Evolutionary conservation across 2,113 vertebrate species (phyloP), one percentile per base, ranked within the genome.

Genomic region (Indri indri): DNA sequence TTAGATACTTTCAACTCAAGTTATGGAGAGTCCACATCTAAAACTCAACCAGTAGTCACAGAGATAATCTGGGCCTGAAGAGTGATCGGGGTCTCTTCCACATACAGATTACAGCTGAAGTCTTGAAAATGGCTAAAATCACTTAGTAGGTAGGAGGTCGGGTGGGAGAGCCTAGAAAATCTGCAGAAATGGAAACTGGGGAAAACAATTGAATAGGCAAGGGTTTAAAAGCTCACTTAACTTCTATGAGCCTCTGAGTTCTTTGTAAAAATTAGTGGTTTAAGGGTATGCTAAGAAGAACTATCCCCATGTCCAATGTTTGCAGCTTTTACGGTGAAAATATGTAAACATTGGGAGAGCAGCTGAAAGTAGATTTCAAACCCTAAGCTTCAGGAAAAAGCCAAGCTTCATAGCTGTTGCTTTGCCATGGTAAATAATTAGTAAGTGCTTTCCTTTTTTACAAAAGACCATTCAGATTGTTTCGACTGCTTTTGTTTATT

Each of bases 401-500:
- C 17, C 30, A 32, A 92, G 37, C 80, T 90, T 93, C 68, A 34
- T 84, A 94, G 88, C 57, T 91, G 45, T 37, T 83, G 50, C 63
- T 93, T 65, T 93, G 74, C 79, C 86, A 97, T 95, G 91, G 89
- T 71, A 94, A 92, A 93, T 85, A 94, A 95, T 74, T 71, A 73
- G 37, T 50, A 79, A 92, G 71, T 57, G 63, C 30, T 73, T 94
- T 93, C 79, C 18, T 97, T 66, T 80, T 87, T 27, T 11, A 84
- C 68, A 88, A 84, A 95, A 91, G 82, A 34, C 61, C 68, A 94
- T 95, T 97, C 97, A 94, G 27, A 40, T 79, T 22, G 77, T 70
- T 91, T 96, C 93, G 50, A 22, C 74, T 93, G 93, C 68, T 97
- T 96, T 93, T 91, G 74, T 96, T 97, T 87, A 66, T 37, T 92